A percentile compares a stretch with the other conserved stretches of the same genome.
Evolutionary conservation across 1,140 invertebrate species (phyloP).

Genomic region (Camponotus vicinus): DNA sequence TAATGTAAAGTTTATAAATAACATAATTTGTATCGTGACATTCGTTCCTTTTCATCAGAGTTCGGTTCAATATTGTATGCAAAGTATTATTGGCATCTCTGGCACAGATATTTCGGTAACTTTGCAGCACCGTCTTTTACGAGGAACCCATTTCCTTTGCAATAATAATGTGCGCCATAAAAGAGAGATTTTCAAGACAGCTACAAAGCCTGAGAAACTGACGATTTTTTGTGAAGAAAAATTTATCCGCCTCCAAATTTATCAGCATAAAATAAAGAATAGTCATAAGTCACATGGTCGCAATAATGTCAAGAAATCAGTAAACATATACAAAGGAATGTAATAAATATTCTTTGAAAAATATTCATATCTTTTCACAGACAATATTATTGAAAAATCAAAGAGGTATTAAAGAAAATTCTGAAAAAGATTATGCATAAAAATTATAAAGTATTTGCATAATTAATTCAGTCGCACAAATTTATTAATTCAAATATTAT

Average conservation of each 20-base stretch:
- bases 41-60: slow-evolving; percentile 15
- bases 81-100: slow-evolving; percentile 59
- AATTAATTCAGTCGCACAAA: not conserved
- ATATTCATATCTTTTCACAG: not conserved
- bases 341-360: not conserved
- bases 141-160: slow-evolving; percentile 34
- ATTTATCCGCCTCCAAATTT: not conserved
- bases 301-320: slow-evolving; percentile 2
- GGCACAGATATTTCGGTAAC: not conserved
- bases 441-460: not conserved
- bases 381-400: not conserved
- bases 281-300: not conserved
- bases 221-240: not conserved
- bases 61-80: not conserved
- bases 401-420: not conserved
- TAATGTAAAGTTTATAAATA: slow-evolving; percentile 7
- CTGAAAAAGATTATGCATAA: not conserved
- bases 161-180: slow-evolving; percentile 51
- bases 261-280: not conserved
- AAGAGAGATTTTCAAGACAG: slow-evolving; percentile 38
- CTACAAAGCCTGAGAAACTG: slow-evolving; percentile 1
- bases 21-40: slow-evolving; percentile 9
- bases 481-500: slow-evolving; percentile 9
- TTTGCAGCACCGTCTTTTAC: slow-evolving; percentile 55
- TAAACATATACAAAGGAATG: not conserved